Evolutionary conservation across 1,140 invertebrate genomes (phyloP).

Genomic region (Oreohelix idahoensis): DNA sequence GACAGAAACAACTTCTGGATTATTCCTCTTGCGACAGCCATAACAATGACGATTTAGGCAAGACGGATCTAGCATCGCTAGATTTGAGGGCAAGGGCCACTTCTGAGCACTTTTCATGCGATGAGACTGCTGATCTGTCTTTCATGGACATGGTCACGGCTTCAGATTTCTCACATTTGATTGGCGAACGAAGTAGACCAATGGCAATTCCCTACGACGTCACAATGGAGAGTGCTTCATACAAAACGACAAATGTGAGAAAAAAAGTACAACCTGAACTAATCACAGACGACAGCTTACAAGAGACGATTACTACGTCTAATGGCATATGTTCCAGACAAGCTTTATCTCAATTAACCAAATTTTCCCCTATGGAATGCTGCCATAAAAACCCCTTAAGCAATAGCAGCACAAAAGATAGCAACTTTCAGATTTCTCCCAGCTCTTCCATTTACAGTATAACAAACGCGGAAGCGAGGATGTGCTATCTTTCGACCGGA

Average conservation of each 20-base stretch:
- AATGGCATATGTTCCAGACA: too few species aligned
- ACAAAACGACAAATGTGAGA: not conserved
- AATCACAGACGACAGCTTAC: not conserved
- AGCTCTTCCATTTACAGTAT: not conserved
- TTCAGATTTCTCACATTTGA: not conserved
- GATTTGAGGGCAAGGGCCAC: not conserved
- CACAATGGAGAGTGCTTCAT: not conserved
- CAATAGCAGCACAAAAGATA: too few species aligned
- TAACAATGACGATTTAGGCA: not conserved
- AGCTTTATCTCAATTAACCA: too few species aligned
- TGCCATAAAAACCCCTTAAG: too few species aligned
- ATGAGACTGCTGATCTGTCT: not conserved
- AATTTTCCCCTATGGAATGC: too few species aligned
- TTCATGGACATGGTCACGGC: not conserved
- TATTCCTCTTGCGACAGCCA: not conserved
- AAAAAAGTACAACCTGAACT: not conserved
- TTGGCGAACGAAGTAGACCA: not conserved
- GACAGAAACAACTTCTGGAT: not conserved
- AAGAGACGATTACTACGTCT: not conserved
- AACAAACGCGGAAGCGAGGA: not conserved
- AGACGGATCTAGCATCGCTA: not conserved
- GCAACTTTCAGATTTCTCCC: not conserved
- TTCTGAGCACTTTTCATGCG: not conserved
- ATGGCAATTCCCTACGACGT: not conserved
- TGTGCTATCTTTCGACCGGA: not conserved